phyloP scores from a whole-genome alignment of 2,113 vertebrate species.

The Himantopus leucocephalus region DNA sequence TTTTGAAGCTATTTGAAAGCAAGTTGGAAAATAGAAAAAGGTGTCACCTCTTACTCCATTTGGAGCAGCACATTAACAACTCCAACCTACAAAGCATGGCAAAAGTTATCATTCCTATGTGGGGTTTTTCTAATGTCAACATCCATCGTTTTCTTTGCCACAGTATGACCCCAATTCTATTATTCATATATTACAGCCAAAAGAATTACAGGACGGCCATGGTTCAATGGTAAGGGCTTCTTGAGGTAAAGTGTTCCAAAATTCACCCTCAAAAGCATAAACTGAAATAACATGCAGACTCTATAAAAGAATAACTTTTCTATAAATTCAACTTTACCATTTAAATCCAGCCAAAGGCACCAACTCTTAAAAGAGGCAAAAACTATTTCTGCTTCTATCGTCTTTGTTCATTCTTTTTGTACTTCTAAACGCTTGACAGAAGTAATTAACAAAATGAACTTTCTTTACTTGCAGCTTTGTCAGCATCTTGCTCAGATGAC shows the following conservation, averaged over 20 bases:
- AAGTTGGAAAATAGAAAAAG: not conserved
- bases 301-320: not conserved
- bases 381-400: not conserved
- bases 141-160: not conserved
- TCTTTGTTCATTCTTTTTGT: not conserved
- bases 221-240: not conserved
- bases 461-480: not conserved
- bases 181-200: not conserved
- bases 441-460: not conserved
- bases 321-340: not conserved
- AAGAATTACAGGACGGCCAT: not conserved
- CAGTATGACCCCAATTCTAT: not conserved
- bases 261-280: not conserved
- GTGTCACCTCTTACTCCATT: not conserved
- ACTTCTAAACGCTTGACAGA: not conserved
- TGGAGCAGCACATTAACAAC: not conserved
- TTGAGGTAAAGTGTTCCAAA: not conserved
- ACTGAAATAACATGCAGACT: not conserved
- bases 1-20: not conserved
- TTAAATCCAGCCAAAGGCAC: not conserved
- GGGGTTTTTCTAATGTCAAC: not conserved
- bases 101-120: not conserved
- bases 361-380: not conserved
- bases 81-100: not conserved
- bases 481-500: not conserved